Conservation (phyloP, 2,888 invertebrate genomes). For the Idaea biselata region DNA sequence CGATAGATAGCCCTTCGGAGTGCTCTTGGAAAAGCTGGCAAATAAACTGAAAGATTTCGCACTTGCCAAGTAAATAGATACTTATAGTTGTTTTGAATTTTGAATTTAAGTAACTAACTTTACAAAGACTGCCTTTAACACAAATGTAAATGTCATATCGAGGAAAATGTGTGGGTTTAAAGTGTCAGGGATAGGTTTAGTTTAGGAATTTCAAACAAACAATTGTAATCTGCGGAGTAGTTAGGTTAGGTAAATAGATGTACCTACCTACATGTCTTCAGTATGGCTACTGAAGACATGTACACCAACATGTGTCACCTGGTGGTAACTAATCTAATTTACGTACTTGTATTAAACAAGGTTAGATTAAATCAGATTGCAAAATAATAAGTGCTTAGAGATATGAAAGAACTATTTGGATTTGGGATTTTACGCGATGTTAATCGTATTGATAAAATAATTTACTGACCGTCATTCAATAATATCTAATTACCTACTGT, state of each 20-base stretch:
- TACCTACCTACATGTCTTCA: too few relatives aligned
- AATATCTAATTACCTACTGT: too few relatives aligned
- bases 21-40: slow-evolving; percentile 18
- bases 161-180: not conserved
- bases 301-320: too few relatives aligned
- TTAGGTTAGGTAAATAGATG: too few relatives aligned
- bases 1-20: slow-evolving; percentile 21
- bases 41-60: slow-evolving; percentile 8
- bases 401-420: not conserved
- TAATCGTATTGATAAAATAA: not conserved
- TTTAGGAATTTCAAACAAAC: too few relatives aligned
- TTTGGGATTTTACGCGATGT: not conserved
- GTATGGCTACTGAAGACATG: too few relatives aligned
- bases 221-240: too few relatives aligned
- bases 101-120: not conserved
- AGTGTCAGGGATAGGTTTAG: too few relatives aligned
- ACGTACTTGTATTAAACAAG: not conserved
- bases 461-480: not conserved
- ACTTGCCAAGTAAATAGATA: not conserved
- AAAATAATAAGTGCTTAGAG: not conserved
- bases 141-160: not conserved
- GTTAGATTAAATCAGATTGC: not conserved
- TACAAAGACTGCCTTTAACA: not conserved
- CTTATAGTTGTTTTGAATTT: not conserved
- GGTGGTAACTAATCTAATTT: not conserved